Conservation (phyloP, 2,797 vertebrate species). For the Karalla daura region DNA sequence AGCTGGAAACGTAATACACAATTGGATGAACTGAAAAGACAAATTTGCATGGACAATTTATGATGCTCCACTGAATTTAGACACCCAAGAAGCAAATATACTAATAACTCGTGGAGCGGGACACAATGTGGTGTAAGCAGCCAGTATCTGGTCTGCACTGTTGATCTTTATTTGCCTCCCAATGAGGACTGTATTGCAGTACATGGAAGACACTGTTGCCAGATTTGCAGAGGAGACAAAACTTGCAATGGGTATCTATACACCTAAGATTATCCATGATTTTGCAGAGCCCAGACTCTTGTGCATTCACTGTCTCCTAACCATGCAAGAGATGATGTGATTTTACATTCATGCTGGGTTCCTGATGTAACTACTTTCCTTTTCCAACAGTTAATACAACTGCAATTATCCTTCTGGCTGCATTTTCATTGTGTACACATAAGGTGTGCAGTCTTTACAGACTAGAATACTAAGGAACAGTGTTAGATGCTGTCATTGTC, state of each 20-base stretch:
- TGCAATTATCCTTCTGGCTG: too few relatives aligned
- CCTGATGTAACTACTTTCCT: slow-evolving; percentile 39
- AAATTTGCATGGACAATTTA: too few relatives aligned
- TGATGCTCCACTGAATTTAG: too few relatives aligned
- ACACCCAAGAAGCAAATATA: too few relatives aligned
- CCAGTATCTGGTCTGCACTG: too few relatives aligned
- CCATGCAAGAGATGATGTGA: slow-evolving; percentile 30
- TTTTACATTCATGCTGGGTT: slow-evolving; percentile 39
- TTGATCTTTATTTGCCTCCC: too few relatives aligned
- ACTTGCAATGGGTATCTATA: slow-evolving; percentile 22
- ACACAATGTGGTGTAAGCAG: too few relatives aligned
- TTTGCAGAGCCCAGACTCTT: background rate
- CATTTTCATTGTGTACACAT: slow-evolving; percentile 29
- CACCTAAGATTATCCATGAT: background rate
- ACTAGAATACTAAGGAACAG: slow-evolving; percentile 37
- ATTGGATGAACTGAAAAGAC: too few relatives aligned
- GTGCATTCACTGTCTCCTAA: background rate
- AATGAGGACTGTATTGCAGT: too few relatives aligned
- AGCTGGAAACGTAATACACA: too few relatives aligned
- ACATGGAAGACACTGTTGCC: too few relatives aligned
- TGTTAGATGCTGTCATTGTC: slow-evolving; percentile 14
- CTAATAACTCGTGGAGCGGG: too few relatives aligned
- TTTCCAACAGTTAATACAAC: background rate
- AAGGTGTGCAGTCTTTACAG: slow-evolving; percentile 17
- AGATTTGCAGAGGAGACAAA: slow-evolving; percentile 31